Base-by-base conservation (phyloP, 2,888 invertebrate genomes). In the Meiosimyza platycephala region DNA sequence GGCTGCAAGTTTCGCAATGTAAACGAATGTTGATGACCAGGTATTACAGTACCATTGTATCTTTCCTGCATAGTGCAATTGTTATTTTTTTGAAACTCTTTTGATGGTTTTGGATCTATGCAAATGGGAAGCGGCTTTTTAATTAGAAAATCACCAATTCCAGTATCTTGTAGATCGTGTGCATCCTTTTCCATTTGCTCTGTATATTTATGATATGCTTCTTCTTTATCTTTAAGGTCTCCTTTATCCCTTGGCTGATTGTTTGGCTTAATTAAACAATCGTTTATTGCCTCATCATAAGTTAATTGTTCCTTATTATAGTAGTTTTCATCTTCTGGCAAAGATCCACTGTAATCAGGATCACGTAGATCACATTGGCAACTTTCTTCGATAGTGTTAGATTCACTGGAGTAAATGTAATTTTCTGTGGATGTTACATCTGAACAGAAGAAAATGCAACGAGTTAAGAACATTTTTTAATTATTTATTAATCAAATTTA, bases 301-400 rank as follows among this genome's bases (percentile, higher is more conserved):
- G 78, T 76, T 9, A 79, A 64, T 57, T 83, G 78, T 22, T 83
- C 81, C 48, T 78, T 81, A 48, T 79, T 80, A 63, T 85, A 85
- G 57, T 78, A 85, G 7, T 82, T 74, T 40, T 81, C 79, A 62
- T 83, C 85, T 18, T 82, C 76, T 9, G 87, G 85, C 63, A 77
- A 72, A 0, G 85, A 79, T 0, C 84, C 80, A 28, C 81, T 82
- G 12, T 75, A n/a, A 15, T 80, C 80, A 1, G 80, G 73, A 15
- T 72, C 65, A 2, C 62, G 18, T 22, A 65, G 22, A 11, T 52
- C 48, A 66, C 80, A 79, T 6, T 72, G 47, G 11, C 85, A 85
- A 11, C 15, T 9, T 6, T 73, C 71, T 52, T 48, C 12, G 0
- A 6, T 28, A 52, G 2, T 54, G 48, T 64, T 48, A 9, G 9